These are phyloP conservation scores for Drosophila simulans DNA, from an alignment of 1,140 invertebrate species.

Conservation along the genomic window DNA sequence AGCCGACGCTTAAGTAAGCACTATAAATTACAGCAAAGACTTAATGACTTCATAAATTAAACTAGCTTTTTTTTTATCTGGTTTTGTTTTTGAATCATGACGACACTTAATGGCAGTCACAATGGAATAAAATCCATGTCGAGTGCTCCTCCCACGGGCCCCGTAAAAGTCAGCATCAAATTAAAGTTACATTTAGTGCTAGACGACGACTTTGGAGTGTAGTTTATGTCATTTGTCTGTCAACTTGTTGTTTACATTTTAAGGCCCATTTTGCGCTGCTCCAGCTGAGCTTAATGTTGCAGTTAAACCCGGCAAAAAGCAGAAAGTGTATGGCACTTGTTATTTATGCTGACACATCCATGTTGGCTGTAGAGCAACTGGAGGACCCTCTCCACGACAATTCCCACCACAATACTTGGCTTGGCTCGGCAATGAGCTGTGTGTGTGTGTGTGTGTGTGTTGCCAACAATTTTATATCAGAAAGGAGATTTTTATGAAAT, in stretches of 20 bases:
- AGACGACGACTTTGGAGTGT: constrained; percentile 43
- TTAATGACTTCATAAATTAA: constrained; percentile 43
- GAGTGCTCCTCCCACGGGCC: constrained; percentile 10
- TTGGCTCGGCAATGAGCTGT: too few relatives aligned
- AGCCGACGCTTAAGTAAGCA: constrained; percentile 5
- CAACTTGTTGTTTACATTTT: constrained; percentile 47
- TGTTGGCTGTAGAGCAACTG: constrained; percentile 12
- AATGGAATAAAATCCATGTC: constrained; percentile 38
- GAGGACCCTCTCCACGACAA: constrained; percentile 24
- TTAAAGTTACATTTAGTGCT: constrained; percentile 41
- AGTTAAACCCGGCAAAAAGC: constrained; percentile 22
- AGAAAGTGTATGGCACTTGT: constrained; percentile 41
- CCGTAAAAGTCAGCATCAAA: constrained; percentile 16
- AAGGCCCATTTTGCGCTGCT: constrained; percentile 40
- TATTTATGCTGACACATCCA: constrained; percentile 42
- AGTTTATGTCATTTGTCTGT: constrained; percentile 46
- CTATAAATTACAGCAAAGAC: constrained; percentile 30
- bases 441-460: constrained; percentile 20
- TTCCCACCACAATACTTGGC: constrained; percentile 15
- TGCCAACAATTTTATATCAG: constrained; percentile 31
- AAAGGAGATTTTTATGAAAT: constrained; percentile 38
- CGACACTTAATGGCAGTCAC: constrained; percentile 37
- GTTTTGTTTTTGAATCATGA: constrained; percentile 7
- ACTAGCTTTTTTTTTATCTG: constrained; percentile 2
- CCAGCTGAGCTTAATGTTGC: constrained; percentile 45